Conservation (phyloP, 2,888 invertebrate species). For the Anodontia alba region DNA sequence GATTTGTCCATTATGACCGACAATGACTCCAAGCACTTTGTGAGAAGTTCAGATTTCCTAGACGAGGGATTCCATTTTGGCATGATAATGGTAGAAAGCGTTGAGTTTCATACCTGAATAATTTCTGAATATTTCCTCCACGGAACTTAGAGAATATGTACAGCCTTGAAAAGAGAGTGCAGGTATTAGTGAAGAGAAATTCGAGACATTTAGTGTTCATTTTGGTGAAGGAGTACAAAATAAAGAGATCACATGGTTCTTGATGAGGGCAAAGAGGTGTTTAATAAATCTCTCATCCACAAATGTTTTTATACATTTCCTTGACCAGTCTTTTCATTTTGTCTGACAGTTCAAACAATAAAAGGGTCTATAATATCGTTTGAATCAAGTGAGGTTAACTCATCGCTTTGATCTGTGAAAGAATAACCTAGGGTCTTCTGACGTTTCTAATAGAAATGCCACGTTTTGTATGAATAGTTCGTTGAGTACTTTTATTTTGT, state of each 20-base stretch:
- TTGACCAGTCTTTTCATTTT: slow-evolving; percentile 5
- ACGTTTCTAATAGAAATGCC: neutral
- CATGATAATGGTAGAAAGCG: too few species aligned
- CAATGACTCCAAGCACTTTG: neutral
- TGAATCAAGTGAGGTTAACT: neutral
- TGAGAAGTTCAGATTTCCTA: neutral
- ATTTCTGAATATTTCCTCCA: neutral
- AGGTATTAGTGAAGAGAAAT: too few species aligned
- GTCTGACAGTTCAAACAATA: neutral
- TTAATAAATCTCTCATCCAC: neutral
- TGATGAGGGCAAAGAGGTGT: neutral
- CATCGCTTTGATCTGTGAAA: neutral
- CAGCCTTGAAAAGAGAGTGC: too few species aligned
- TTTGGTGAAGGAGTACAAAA: neutral
- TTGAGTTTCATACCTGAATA: too few species aligned
- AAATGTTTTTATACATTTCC: neutral
- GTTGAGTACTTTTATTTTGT: neutral
- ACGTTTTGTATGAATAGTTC: neutral
- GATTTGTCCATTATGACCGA: neutral
- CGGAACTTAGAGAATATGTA: neutral
- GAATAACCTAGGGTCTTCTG: neutral
- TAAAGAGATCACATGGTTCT: neutral
- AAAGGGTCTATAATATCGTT: neutral
- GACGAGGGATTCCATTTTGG: neutral
- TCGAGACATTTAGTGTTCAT: neutral